Conservation (phyloP, 1,140 invertebrate species). For the Drosophila trapezifrons region DNA sequence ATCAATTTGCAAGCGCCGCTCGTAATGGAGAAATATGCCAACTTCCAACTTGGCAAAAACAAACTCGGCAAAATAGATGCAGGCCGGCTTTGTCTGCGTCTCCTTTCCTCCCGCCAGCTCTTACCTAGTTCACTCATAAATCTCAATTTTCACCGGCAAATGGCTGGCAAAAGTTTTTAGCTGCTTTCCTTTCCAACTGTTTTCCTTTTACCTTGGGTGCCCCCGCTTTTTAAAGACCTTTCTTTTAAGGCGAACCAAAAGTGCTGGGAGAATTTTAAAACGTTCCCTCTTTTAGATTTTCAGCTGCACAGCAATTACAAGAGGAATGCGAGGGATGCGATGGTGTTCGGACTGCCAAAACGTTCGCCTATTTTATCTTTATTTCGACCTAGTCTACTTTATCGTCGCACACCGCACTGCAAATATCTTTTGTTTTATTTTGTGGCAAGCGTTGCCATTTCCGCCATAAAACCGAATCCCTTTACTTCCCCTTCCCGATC, state of each 20-base stretch:
- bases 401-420: constrained; percentile 59
- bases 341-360: constrained; percentile 35
- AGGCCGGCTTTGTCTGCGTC: constrained; percentile 35
- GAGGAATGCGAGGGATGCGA: constrained; percentile 4
- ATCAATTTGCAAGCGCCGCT: constrained; percentile 72
- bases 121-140: constrained; percentile 46
- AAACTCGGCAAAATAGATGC: constrained; percentile 57
- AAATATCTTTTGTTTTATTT: constrained; percentile 77
- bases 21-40: constrained; percentile 80
- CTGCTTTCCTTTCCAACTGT: constrained; percentile 52
- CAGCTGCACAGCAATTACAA: constrained; percentile 70
- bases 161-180: constrained; percentile 56
- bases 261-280: constrained; percentile 48
- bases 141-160: constrained; percentile 63
- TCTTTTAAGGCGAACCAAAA: constrained; percentile 19
- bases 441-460: constrained; percentile 79
- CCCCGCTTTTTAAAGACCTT: constrained; percentile 24
- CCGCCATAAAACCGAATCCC: constrained; percentile 71
- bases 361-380: constrained; percentile 74
- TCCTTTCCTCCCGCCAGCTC: background rate
- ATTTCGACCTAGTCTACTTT: constrained; percentile 80
- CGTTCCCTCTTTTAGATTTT: constrained; percentile 54
- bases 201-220: constrained; percentile 42
- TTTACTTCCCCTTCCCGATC: constrained; percentile 8
- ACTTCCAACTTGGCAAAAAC: constrained; percentile 64